Evolutionary conservation across 2,113 vertebrate genomes (phyloP).

Genomic region (Ptilorrhoa leucosticta): DNA sequence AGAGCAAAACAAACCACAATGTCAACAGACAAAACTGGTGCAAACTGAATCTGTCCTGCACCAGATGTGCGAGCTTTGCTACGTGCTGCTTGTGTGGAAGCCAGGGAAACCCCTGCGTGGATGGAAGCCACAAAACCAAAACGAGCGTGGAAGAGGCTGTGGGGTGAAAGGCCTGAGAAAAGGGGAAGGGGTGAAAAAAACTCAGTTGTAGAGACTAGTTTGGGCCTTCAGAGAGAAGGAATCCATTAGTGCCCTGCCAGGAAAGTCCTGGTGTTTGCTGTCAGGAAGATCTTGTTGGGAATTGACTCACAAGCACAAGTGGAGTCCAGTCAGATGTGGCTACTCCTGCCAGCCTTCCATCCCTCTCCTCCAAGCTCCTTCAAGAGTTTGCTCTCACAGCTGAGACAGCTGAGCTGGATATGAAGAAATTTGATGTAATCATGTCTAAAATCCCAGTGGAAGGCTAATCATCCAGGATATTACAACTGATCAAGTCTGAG

Average conservation of each 20-base stretch:
- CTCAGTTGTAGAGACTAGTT: neutral
- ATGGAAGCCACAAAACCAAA: neutral
- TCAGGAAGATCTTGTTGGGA: neutral
- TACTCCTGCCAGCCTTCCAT: neutral
- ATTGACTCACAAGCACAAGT: neutral
- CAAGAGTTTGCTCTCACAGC: neutral
- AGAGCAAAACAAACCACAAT: slow-evolving; percentile 14
- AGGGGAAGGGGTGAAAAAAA: neutral
- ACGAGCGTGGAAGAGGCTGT: neutral
- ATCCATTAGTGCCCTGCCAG: neutral
- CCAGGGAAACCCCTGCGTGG: neutral
- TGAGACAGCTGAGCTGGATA: neutral
- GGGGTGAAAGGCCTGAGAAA: neutral
- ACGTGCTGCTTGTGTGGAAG: neutral
- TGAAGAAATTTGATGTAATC: neutral
- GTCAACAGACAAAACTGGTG: slow-evolving; percentile 24
- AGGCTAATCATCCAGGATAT: neutral
- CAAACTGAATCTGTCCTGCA: neutral
- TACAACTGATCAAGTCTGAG: neutral
- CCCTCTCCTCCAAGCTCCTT: neutral
- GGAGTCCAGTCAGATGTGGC: neutral
- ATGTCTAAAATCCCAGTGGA: neutral
- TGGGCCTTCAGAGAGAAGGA: neutral
- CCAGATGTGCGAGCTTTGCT: neutral
- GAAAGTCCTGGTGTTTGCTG: neutral